Evolutionary conservation across 1,140 invertebrate genomes (phyloP).

Genomic region (Aradophagus sp.): DNA sequence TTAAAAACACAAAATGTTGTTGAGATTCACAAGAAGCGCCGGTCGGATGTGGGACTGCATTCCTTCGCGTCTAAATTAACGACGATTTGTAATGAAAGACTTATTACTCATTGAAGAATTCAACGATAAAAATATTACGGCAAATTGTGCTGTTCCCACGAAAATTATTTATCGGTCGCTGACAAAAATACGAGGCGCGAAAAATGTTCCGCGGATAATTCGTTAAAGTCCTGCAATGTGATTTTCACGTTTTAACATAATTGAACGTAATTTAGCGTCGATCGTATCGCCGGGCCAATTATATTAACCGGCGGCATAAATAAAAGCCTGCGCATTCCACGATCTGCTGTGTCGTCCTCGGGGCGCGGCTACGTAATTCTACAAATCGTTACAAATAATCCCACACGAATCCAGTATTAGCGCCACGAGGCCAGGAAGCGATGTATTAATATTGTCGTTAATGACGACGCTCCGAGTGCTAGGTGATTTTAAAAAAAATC

Average conservation of each 20-base stretch:
- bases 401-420: slow-evolving; percentile 14
- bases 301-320: slow-evolving; percentile 39
- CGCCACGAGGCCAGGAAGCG: slow-evolving; percentile 26
- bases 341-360: slow-evolving; percentile 28
- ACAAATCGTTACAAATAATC: slow-evolving; percentile 44
- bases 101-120: too few relatives aligned
- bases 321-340: slow-evolving; percentile 16
- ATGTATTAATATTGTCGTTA: slow-evolving; percentile 29
- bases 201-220: slow-evolving; percentile 31
- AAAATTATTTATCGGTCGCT: slow-evolving; percentile 5
- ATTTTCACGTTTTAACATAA: slow-evolving; percentile 33
- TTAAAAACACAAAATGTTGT: too few relatives aligned
- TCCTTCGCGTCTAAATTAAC: too few relatives aligned
- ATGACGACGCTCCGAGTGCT: slow-evolving; percentile 18
- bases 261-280: slow-evolving; percentile 39
- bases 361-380: slow-evolving; percentile 24
- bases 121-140: too few relatives aligned
- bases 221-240: slow-evolving; percentile 24
- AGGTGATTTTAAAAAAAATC: slow-evolving; percentile 15
- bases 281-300: slow-evolving; percentile 47
- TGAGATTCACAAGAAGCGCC: too few relatives aligned
- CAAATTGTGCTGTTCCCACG: too few relatives aligned
- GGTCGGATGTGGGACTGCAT: too few relatives aligned
- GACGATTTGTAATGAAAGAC: too few relatives aligned
- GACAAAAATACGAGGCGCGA: slow-evolving; percentile 16